These are phyloP conservation scores for Lota lota DNA, from an alignment of 2,113 vertebrate genomes.

Conservation along the genomic window DNA sequence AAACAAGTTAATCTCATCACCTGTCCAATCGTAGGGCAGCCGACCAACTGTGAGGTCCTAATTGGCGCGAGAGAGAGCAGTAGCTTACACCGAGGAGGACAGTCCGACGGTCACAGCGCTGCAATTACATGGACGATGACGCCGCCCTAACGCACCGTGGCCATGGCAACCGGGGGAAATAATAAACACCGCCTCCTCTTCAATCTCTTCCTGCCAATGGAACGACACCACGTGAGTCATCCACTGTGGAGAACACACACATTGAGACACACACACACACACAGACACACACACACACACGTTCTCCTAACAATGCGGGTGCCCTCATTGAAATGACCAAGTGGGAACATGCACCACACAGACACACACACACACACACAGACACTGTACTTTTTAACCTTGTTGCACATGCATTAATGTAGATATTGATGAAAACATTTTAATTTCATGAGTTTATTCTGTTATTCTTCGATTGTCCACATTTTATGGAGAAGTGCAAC, in stretches of 20 bases:
- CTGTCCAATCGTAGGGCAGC: too few relatives aligned
- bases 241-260: slow-evolving; percentile 56
- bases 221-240: slow-evolving; percentile 65
- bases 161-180: slow-evolving; percentile 69
- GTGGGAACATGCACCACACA: neutral
- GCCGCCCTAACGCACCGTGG: slow-evolving; percentile 52
- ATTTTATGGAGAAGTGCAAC: neutral
- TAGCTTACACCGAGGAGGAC: slow-evolving; percentile 38
- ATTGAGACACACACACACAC: slow-evolving; percentile 33
- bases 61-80: slow-evolving; percentile 2
- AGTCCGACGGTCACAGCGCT: slow-evolving; percentile 36
- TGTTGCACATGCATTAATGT: neutral
- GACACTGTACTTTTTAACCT: neutral
- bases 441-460: neutral
- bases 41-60: too few relatives aligned
- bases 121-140: slow-evolving; percentile 64
- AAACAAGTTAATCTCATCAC: too few relatives aligned
- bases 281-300: slow-evolving; percentile 8
- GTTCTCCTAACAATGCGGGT: slow-evolving; percentile 18
- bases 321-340: slow-evolving; percentile 9
- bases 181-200: slow-evolving; percentile 73
- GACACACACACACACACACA: slow-evolving; percentile 1
- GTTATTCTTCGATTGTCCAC: neutral
- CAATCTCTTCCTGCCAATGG: slow-evolving; percentile 43
- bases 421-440: neutral